Base-by-base conservation (phyloP, 2,797 vertebrate species). In the Enoplosus armatus region DNA sequence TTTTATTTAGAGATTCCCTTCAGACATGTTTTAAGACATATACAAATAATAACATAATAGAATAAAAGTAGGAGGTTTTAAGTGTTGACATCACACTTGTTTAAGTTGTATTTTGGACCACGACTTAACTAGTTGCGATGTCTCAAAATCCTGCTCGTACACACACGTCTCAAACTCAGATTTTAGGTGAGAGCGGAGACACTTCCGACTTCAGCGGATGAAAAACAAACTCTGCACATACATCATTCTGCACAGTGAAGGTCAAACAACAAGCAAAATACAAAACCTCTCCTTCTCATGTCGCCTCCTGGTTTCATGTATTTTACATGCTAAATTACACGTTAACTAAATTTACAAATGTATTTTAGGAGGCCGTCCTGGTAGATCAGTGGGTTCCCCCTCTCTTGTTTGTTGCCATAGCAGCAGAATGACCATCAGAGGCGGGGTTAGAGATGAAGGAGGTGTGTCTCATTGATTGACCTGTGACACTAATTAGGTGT, bases 391-490 rank as follows among this genome's bases (percentile, higher is more conserved):
- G 16, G 53, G 27, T 4, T 5, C 15, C 8, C 9, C 35, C 35
- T 9, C 41, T 20, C 43, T 50, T 66, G 56, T 48, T 53, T 53
- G 83, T 87, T 87, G 62, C 80, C 55, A 66, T 79, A 82, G 66
- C 53, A 77, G 64, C 74, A 62, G 69, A 72, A 29, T 87, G 75
- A 53, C 66, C 55, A 56, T 85, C 45, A 43, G 47, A 56, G 80
- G 83, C 45, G 41, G 84, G 79, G 75, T 68, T 82, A 58, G 78
- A 72, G 53, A 61, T 54, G 55, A 11, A 47, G 60, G 58, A n/a
- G 77, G 68, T 29, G 70, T 71, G 70, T 68, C 45, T 77, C 73
- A 84, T 89, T 89, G 84, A 91, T 83, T 86, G 84, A 88, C 68
- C 84, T 72, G 70, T 71, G 80, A 68, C 67, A 43, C 41, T 87